Evolutionary conservation across 2,113 vertebrate species (phyloP), one percentile per base, ranked within the genome.

Genomic region (Malaclemys terrapin): DNA sequence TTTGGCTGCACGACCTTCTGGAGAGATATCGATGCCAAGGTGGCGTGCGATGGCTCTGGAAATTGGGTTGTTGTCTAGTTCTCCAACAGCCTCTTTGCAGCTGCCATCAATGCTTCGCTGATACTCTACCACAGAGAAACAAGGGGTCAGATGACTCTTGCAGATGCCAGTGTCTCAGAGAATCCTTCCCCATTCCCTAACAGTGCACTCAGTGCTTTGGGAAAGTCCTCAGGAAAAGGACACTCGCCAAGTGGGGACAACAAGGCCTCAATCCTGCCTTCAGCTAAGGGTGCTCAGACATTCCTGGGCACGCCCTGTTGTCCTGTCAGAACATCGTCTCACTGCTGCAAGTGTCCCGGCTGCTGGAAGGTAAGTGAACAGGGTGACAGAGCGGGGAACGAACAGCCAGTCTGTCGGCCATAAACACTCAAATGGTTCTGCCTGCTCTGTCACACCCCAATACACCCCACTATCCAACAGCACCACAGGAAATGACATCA

Each of bases 61-160:
- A 24, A 99, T 95, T 0, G 99, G 99, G 56, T 97, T 98, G 29
- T 93, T 90, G 1, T 98, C 97, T 4, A 98, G 35, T 27, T 98
- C 98, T 20, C 98, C 98, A 1, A 97, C 59, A 8, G 95, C 93
- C n/a, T 97, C 95, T 13, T 20, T 57, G 24, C 79, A 96, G 62
- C 86, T 91, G 72, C n/a, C 59, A 17, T 96, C 90, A 13, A 69
- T 42, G 85, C 95, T 98, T 86, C 94, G 98, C 90, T 80, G 20
- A 80, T 91, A 96, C 49, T 95, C 96, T 86, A 53, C 95, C 93
- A 89, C 25, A 17, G 4, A 88, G 69, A 84, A 72, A 0, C 5
- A 1, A 45, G 9, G 16, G 47, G 4, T 49, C 49, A 65, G 42
- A 35, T 86, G 86, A 91, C 52, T 4, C 49, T 78, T 11, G 35